These are phyloP conservation scores for Prolemur simus DNA, from an alignment of 2,113 vertebrate genomes.

Conservation along the genomic window DNA sequence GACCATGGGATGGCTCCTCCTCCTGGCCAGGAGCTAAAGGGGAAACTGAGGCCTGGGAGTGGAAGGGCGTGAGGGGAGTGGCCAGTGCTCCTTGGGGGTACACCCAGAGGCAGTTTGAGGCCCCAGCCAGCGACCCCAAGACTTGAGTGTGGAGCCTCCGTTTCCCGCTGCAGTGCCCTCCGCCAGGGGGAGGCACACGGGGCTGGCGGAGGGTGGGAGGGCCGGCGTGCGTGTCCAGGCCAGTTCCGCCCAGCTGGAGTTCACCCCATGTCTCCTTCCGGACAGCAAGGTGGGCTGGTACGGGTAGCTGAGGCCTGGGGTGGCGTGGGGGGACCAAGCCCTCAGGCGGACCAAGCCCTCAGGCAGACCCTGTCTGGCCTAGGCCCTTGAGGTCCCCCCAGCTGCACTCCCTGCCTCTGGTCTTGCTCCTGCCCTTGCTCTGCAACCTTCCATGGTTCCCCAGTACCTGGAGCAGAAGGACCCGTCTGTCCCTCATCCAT, in stretches of 20 bases:
- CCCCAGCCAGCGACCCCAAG: background rate
- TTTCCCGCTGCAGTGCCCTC: background rate
- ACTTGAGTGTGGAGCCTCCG: background rate
- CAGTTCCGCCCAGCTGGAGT: background rate
- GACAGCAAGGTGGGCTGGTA: background rate
- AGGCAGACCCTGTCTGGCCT: background rate
- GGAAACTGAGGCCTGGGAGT: background rate
- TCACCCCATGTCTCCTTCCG: accelerated
- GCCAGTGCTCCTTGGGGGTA: accelerated
- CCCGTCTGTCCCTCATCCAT: accelerated
- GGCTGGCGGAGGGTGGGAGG: accelerated
- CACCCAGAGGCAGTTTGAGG: no score
- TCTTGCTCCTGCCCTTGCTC: background rate
- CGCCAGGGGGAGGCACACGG: accelerated
- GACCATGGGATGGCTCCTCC: background rate
- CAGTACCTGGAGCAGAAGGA: background rate
- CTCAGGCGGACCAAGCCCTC: accelerated
- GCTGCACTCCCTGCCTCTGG: background rate
- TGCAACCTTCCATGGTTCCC: background rate
- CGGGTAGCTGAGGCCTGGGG: accelerated
- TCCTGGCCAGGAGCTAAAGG: background rate
- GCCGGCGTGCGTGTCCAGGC: accelerated
- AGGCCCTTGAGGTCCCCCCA: background rate
- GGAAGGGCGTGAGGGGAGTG: background rate
- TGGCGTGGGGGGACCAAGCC: no score